Evolutionary conservation across 1,140 invertebrate species (phyloP).

Genomic region (Oncopodura yosiiana): DNA sequence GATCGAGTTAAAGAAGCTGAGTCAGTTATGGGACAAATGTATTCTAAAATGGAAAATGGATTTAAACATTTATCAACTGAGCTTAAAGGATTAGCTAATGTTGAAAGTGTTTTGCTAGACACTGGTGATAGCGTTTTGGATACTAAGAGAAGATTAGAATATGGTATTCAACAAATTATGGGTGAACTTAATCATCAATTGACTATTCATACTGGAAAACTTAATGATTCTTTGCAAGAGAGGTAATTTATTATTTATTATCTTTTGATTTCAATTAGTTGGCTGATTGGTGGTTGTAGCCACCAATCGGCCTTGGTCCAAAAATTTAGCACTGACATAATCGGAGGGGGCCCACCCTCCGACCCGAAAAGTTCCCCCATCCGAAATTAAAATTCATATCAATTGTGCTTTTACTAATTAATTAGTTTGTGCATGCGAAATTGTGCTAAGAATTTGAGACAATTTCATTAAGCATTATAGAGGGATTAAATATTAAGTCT

Average conservation of each 20-base stretch:
- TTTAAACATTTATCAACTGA: constrained; percentile 48
- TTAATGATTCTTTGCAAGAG: constrained; percentile 57
- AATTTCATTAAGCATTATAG: too few relatives aligned
- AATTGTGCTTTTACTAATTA: too few relatives aligned
- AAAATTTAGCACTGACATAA: too few relatives aligned
- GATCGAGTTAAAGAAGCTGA: constrained; percentile 43
- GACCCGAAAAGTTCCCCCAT: too few relatives aligned
- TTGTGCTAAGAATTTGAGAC: too few relatives aligned
- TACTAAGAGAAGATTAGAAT: constrained; percentile 71
- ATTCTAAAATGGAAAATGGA: constrained; percentile 47
- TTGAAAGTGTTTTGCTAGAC: constrained; percentile 67
- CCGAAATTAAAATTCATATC: too few relatives aligned
- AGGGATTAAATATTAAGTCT: too few relatives aligned
- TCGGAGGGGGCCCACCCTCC: too few relatives aligned
- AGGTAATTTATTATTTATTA: constrained; percentile 37
- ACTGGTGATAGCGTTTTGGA: constrained; percentile 75
- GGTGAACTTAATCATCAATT: constrained; percentile 63
- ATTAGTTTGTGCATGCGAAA: too few relatives aligned
- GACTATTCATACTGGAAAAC: constrained; percentile 52
- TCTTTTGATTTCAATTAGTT: too few relatives aligned
- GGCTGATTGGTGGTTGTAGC: too few relatives aligned
- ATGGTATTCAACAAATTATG: constrained; percentile 73
- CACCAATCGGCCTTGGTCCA: too few relatives aligned
- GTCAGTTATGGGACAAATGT: constrained; percentile 47
- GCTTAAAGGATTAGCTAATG: constrained; percentile 53